Evolutionary conservation across 1,140 invertebrate genomes (phyloP), one percentile per base, ranked within the genome.

Genomic region (Drosophila nigromelanica): DNA sequence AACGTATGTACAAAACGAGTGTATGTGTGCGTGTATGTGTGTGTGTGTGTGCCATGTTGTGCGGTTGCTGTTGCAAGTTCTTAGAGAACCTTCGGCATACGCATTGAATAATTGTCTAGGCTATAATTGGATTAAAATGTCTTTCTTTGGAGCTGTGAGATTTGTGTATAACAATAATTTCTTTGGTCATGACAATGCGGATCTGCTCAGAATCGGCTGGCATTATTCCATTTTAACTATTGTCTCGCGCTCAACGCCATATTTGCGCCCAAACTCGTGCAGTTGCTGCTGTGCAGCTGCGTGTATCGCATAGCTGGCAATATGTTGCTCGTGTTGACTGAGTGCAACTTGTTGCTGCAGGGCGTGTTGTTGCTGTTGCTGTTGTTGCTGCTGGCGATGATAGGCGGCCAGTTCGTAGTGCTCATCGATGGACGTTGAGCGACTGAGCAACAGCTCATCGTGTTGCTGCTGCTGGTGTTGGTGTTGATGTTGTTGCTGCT

Each of bases 71-170:
- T 42, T 50, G 51, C 12, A 58, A 64, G 83, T 73, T 87, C 82
- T 86, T 86, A 56, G 43, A 86, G 82, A 86, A 86, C 82, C 51
- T 18, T 76, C 76, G 63, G 64, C 79, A 76, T 74, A 79, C 63
- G 60, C 61, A 55, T 63, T 73, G 77, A 54, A 8, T 35, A 61
- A 80, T 67, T 64, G 35, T 8, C 43, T 68, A 59, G 24, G 8
- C 59, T 66, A 55, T 42, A 33, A 55, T 66, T 59, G 60, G 35
- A 58, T 76, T 67, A 18, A 56, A 72, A 47, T 73, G 83, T 89
- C 83, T 73, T 89, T 89, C 83, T 89, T 89, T 89, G 83, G 83
- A 89, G 85, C 76, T 83, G 45, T 85, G 80, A 89, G 80, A 89
- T 89, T 80, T 77, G 68, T 67, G 51, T 64, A 79, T 64, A 86